phyloP scores from a whole-genome alignment of 2,113 vertebrate genomes.

The Hemichromis elongatus region DNA sequence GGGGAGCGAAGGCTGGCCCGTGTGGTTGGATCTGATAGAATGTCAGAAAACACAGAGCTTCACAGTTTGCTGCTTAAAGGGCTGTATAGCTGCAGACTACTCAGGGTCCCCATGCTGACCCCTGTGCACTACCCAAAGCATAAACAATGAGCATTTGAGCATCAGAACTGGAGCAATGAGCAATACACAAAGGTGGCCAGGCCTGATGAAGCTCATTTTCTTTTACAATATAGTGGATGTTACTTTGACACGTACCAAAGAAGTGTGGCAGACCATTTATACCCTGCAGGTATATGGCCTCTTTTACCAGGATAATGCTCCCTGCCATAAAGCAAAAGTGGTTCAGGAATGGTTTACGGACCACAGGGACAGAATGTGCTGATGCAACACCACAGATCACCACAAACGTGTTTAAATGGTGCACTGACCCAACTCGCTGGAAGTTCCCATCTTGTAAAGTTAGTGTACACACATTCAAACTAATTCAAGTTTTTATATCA shows the following conservation, averaged over 20 bases:
- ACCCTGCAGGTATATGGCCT: neutral
- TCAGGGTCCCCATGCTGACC: neutral
- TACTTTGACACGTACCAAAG: neutral
- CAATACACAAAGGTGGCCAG: neutral
- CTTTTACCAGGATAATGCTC: neutral
- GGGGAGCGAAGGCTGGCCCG: neutral
- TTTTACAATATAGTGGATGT: neutral
- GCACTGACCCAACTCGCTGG: neutral
- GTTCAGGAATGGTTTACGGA: neutral
- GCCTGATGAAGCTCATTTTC: neutral
- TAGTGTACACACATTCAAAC: neutral
- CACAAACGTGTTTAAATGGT: neutral
- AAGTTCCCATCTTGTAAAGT: neutral
- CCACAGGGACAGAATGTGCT: neutral
- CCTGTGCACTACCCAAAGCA: neutral
- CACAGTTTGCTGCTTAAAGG: neutral
- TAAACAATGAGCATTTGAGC: neutral
- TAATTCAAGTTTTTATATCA: neutral
- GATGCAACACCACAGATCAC: accelerated
- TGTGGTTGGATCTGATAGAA: neutral
- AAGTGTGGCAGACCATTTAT: neutral
- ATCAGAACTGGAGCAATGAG: neutral
- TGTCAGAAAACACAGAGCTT: neutral
- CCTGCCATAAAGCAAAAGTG: neutral
- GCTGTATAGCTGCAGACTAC: neutral